Evolutionary conservation across 2,888 invertebrate species (phyloP).

Genomic region (Mesochorus sp.): DNA sequence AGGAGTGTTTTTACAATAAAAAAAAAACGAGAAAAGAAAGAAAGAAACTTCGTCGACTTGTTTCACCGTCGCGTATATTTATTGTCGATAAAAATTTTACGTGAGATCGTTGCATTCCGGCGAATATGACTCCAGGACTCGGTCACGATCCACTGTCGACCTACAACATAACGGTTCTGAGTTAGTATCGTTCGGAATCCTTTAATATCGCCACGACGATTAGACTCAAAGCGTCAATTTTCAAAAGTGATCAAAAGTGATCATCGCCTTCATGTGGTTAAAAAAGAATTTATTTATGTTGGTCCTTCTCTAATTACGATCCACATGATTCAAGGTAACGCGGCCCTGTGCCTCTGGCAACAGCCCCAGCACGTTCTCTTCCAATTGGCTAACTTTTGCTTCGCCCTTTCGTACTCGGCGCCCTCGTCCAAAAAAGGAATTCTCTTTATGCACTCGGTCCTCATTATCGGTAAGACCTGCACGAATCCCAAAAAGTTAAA

Average conservation of each 20-base stretch:
- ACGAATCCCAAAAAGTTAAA: neutral
- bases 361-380: constrained; percentile 89
- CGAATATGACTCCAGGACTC: constrained; percentile 77
- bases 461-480: constrained; percentile 88
- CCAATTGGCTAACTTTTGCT: constrained; percentile 90
- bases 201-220: no score
- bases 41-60: constrained; percentile 18
- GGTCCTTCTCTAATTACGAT: neutral
- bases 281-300: no score
- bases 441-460: constrained; percentile 91
- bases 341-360: constrained; percentile 84
- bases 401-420: constrained; percentile 90
- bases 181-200: constrained; percentile 68
- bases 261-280: no score
- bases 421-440: constrained; percentile 91
- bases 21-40: neutral
- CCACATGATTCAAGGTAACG: constrained; percentile 72
- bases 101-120: neutral
- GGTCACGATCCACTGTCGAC: constrained; percentile 78
- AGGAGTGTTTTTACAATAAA: constrained; percentile 35
- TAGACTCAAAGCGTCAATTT: no score
- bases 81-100: neutral
- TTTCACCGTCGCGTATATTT: neutral
- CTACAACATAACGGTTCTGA: constrained; percentile 75
- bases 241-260: no score